Conservation (phyloP, 2,113 vertebrate genomes). For the Platycercus adscitus region DNA sequence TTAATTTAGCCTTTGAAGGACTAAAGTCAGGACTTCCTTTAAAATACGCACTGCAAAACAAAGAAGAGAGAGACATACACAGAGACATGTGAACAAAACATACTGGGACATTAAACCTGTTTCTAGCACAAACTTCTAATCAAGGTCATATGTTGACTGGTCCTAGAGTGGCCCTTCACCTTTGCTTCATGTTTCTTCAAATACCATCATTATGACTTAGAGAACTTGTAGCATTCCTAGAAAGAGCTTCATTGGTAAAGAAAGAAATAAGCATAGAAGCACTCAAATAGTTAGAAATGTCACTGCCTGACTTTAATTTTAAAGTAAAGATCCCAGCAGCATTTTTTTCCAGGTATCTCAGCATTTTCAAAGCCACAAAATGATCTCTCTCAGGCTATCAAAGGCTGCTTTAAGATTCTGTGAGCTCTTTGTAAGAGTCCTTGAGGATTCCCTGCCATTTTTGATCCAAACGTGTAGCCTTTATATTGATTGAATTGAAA, state of each 20-base stretch:
- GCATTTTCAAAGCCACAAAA: slow-evolving; percentile 25
- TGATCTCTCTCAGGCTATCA: slow-evolving; percentile 1
- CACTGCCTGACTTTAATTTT: background rate
- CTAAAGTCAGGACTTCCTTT: background rate
- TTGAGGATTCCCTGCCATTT: slow-evolving; percentile 52
- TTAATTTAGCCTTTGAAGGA: background rate
- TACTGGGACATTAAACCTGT: background rate
- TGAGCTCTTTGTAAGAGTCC: slow-evolving; percentile 27
- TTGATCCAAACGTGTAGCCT: slow-evolving; percentile 41
- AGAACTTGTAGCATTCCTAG: background rate
- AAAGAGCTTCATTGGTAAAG: background rate
- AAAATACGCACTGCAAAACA: background rate
- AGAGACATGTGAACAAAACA: background rate
- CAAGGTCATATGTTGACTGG: background rate
- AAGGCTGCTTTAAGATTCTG: slow-evolving; percentile 26
- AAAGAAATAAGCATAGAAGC: background rate
- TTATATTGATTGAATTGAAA: slow-evolving; percentile 51
- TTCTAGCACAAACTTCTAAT: background rate
- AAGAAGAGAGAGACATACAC: accelerated
- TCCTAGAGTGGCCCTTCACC: background rate
- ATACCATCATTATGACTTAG: background rate
- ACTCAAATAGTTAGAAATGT: background rate
- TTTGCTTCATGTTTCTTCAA: background rate
- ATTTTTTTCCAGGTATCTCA: background rate
- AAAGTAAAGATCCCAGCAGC: background rate